Evolutionary conservation across 2,888 invertebrate genomes (phyloP), one percentile per base, ranked within the genome.

Genomic region (Archips xylosteana): DNA sequence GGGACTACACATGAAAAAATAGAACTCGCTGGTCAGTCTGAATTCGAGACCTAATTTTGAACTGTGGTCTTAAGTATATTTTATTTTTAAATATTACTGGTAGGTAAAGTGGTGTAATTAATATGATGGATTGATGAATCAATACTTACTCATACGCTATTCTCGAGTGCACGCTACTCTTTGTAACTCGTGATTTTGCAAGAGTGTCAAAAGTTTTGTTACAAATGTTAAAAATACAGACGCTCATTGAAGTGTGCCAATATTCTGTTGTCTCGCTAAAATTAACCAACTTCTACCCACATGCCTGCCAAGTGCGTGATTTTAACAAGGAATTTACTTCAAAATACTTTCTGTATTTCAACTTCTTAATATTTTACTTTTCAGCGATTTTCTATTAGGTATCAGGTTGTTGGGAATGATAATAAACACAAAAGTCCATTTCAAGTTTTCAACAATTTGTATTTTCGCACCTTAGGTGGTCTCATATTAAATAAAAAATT

Each of bases 381-480:
- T 54, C 9, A 23, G 23, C n/a, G 23, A 15, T 54, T 54, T 15
- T 54, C 54, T 23, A 54, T 15, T 54, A n/a, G n/a, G n/a, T n/a
- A 23, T 13, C 5, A 12, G 60, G 60, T 3, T 36, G 2, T 39
- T 36, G 45, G 34, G 70, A 59, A 70, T 68, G 64, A 57, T 69
- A 73, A 65, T 75, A 79, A 78, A 85, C 80, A 78, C 80, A 88
- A 89, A 89, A 84, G 69, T 63, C 85, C 81, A 76, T 76, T 73
- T 82, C 82, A 89, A 90, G 86, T 92, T 94, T 92, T 89, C 92
- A 93, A 94, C 92, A 92, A 92, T 90, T 92, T 94, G 92, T 93
- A 94, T 93, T 94, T 92, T 87, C 82, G 86, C 94, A 94, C 94
- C 94, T 94, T 91, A 91, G 93, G 92, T 93, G 94, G 85, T 88